Evolutionary conservation across 2,797 vertebrate species (phyloP), one percentile per base, ranked within the genome.

Genomic region (Sebastes jordani): DNA sequence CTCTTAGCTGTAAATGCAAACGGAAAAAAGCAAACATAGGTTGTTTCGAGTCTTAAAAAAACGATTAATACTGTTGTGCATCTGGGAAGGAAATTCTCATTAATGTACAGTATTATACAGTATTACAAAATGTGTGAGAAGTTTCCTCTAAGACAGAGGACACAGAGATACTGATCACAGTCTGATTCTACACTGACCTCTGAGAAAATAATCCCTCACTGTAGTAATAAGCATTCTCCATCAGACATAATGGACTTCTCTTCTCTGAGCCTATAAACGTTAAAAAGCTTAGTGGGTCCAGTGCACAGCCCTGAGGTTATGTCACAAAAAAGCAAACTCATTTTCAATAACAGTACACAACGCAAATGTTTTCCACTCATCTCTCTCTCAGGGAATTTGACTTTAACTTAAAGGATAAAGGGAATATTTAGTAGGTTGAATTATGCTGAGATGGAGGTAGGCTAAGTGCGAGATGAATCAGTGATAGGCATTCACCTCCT

Each of bases 381-480:
- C 32, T 18, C 65, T 20, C 46, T 81, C 74, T 74, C 13, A 7
- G 74, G 65, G 52, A 89, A 78, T 86, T 80, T 83, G 71, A 34
- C 86, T 85, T 86, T 76, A 69, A 87, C 30, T 74, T 49, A 80
- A 81, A 78, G 29, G 75, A 83, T 77, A 58, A 84, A 27, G 75
- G 83, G 74, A 74, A 78, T 78, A 78, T 86, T 87, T 76, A 73
- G 63, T 34, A 49, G 73, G 76, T 59, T 82, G 66, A 87, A 83
- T 85, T 72, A 60, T 69, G 78, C 88, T 88, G 82, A 69, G 42
- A 68, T 38, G 25, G 69, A 46, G 36, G 58, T 71, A 74, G 85
- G 82, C 82, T 81, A 38, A 27, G 38, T 77, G 64, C 16, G 14
- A 79, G 84, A 90, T 91, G 83, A 85, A 81, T 86, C 81, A 75